Evolutionary conservation across 1,140 invertebrate species (phyloP), one percentile per base, ranked within the genome.

Genomic region (Bombyx mandarina): DNA sequence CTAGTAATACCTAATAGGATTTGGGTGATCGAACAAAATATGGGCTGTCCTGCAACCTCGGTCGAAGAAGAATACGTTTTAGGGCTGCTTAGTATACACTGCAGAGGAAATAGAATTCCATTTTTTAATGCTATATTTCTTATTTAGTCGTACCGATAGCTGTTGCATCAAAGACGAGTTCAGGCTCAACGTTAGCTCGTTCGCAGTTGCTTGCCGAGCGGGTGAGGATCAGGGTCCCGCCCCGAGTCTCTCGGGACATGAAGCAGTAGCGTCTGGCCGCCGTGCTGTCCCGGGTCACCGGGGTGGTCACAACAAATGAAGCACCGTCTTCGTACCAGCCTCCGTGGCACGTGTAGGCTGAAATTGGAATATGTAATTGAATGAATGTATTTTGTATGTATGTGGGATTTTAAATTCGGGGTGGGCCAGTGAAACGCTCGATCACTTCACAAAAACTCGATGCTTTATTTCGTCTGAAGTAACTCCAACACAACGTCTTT

Each of bases 341-440:
- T 60, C 94, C 94, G 77, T 94, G 93, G 82, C 94, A 95, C 18
- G 93, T 93, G 83, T 94, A 95, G 53, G 92, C 94, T 94, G 86
- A 18, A 42, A 12, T n/a, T 8, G 26, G 4, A 2, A 35, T 35
- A 35, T 2, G 4, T 2, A 35, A 35, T 35, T 35, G 26, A 35
- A 18, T 18, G 12, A 18, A 18, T 18, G 12, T 18, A 18, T 18
- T 18, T 18, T 18, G 12, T 18, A 18, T 18, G 12, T 18, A 18
- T 18, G 12, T 18, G 12, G 12, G 12, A 18, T 18, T 18, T 18
- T 18, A 18, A 18, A 18, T 18, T 18, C 12, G 12, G 12, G 12
- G 12, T 18, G 12, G 12, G 12, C 12, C 12, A 18, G 12, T 18
- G 12, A 18, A 18, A 18, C 12, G 12, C 12, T 18, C 12, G 12